phyloP scores from a whole-genome alignment of 2,797 vertebrate species.

The Paratrypauchen microcephalus region DNA sequence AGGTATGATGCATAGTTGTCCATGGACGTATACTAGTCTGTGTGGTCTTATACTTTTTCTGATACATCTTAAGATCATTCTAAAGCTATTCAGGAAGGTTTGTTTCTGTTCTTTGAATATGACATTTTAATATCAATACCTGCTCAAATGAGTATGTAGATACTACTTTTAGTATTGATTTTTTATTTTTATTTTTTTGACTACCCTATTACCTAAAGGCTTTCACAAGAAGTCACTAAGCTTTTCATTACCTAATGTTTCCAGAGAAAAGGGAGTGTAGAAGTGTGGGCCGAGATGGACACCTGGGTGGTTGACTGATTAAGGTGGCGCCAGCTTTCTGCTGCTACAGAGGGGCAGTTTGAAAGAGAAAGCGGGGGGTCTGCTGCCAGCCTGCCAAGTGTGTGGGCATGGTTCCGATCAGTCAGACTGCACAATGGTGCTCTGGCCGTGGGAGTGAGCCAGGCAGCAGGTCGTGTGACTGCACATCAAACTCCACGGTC shows the following conservation, averaged over 20 bases:
- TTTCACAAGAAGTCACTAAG: constrained; percentile 22
- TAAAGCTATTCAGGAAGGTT: too few species aligned
- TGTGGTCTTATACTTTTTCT: too few species aligned
- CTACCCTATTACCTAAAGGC: constrained; percentile 9
- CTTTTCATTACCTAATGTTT: constrained; percentile 55
- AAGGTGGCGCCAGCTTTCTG: constrained; percentile 59
- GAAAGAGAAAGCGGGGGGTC: constrained; percentile 57
- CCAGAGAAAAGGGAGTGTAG: constrained; percentile 30
- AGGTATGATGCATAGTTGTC: too few species aligned
- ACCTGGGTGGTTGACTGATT: constrained; percentile 61
- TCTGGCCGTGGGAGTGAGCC: constrained; percentile 55
- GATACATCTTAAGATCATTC: too few species aligned
- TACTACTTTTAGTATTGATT: too few species aligned
- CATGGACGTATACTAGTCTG: too few species aligned
- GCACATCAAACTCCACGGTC: constrained; percentile 39
- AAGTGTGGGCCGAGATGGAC: constrained; percentile 31
- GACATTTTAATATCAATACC: too few species aligned
- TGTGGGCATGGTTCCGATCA: constrained; percentile 63
- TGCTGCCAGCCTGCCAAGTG: constrained; percentile 65
- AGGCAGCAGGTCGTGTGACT: constrained; percentile 54
- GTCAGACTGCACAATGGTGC: constrained; percentile 70
- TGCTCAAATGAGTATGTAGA: too few species aligned
- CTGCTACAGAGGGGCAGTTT: constrained; percentile 44
- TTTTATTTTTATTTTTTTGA: neutral
- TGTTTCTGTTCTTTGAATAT: too few species aligned